A percentile compares a stretch with the other conserved stretches of the same genome.
phyloP scores from a whole-genome alignment of 2,888 invertebrate genomes.

The Oligia latruncula region DNA sequence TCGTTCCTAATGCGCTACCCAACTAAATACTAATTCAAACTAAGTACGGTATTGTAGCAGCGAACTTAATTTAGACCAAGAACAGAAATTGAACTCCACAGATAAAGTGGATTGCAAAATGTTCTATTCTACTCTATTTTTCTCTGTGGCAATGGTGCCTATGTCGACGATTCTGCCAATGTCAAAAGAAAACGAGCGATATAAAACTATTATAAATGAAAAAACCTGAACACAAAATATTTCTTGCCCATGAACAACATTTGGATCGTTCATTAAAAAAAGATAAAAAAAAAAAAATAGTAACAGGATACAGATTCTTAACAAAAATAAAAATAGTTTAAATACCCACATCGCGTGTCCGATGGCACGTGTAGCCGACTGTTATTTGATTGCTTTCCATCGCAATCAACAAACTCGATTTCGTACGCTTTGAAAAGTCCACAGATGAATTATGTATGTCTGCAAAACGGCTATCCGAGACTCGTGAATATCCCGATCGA shows the following conservation, averaged over 20 bases:
- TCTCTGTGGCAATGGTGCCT: background rate
- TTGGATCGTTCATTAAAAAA: background rate
- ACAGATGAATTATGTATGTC: constrained; percentile 49
- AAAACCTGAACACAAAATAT: background rate
- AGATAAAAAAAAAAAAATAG: background rate
- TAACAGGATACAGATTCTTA: background rate
- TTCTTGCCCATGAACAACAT: background rate
- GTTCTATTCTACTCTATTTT: background rate
- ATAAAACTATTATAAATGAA: no score
- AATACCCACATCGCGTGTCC: constrained; percentile 33
- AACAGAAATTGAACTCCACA: background rate
- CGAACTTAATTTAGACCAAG: constrained; percentile 5
- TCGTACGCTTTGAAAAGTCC: constrained; percentile 58
- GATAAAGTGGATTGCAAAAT: constrained; percentile 3
- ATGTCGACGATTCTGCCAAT: no score
- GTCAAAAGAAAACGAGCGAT: no score
- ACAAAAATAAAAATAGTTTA: constrained; percentile 16
- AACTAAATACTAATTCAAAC: constrained; percentile 22
- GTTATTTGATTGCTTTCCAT: constrained; percentile 62
- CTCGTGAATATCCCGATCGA: constrained; percentile 36
- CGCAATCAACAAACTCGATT: constrained; percentile 78
- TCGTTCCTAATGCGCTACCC: constrained; percentile 10
- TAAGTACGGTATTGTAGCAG: background rate
- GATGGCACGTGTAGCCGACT: constrained; percentile 42
- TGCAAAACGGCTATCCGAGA: constrained; percentile 27